phyloP scores from a whole-genome alignment of 1,140 invertebrate species.

The Neodiprion lecontei region DNA sequence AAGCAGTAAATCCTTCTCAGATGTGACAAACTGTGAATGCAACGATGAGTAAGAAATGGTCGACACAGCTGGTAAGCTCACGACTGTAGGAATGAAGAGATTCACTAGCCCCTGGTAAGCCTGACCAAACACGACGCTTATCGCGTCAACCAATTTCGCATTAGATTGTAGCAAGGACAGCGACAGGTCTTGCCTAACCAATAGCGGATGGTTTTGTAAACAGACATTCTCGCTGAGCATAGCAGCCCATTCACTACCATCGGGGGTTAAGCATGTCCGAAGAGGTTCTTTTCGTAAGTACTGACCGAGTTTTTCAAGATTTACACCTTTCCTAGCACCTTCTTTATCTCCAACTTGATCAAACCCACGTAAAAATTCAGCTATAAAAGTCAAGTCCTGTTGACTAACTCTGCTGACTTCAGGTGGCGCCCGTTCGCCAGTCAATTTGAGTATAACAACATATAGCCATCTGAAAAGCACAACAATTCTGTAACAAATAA shows the following conservation, averaged over 20 bases:
- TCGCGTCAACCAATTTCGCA: slow-evolving; percentile 71
- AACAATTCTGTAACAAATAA: slow-evolving; percentile 20
- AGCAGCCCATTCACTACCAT: slow-evolving; percentile 73
- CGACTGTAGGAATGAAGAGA: slow-evolving; percentile 63
- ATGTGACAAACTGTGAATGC: slow-evolving; percentile 42
- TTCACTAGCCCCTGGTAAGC: slow-evolving; percentile 70
- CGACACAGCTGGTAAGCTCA: slow-evolving; percentile 30
- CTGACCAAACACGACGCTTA: slow-evolving; percentile 75
- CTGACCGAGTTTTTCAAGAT: slow-evolving; percentile 89
- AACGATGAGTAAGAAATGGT: slow-evolving; percentile 34
- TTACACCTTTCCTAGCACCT: slow-evolving; percentile 70
- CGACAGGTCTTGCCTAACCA: slow-evolving; percentile 78
- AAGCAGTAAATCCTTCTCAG: slow-evolving; percentile 48
- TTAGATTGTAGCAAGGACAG: slow-evolving; percentile 86
- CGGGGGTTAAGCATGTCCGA: slow-evolving; percentile 49
- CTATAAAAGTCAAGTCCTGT: slow-evolving; percentile 88
- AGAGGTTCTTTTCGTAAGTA: slow-evolving; percentile 75
- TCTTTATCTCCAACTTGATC: slow-evolving; percentile 66
- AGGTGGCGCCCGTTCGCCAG: slow-evolving; percentile 82
- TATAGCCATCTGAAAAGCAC: slow-evolving; percentile 73
- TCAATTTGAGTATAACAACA: slow-evolving; percentile 81
- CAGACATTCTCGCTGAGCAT: slow-evolving; percentile 78
- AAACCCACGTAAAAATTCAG: slow-evolving; percentile 89
- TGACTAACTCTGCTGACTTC: slow-evolving; percentile 85
- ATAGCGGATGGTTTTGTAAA: slow-evolving; percentile 71